phyloP scores from a whole-genome alignment of 2,113 vertebrate genomes.

The Saccopteryx leptura region DNA sequence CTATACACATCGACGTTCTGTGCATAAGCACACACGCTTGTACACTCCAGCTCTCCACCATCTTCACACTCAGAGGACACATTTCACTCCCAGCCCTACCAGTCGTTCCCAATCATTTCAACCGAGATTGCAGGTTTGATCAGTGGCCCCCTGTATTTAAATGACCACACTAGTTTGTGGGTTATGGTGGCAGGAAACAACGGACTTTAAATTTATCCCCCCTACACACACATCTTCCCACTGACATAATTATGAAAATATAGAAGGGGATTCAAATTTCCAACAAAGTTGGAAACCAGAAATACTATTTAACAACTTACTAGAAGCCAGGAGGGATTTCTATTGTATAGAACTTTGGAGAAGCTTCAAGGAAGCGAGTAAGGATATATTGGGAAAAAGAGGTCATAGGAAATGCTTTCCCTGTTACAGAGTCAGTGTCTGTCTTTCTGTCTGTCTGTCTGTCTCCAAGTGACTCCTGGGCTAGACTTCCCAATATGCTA shows the following conservation, averaged over 20 bases:
- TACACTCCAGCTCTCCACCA: neutral
- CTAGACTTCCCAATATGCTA: neutral
- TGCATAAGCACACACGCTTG: rapidly evolving
- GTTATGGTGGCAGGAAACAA: neutral
- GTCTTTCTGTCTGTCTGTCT: neutral
- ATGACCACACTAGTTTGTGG: neutral
- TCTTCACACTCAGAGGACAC: neutral
- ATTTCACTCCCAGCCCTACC: neutral
- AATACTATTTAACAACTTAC: constrained; percentile 48
- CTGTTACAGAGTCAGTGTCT: neutral
- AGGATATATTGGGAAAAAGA: neutral
- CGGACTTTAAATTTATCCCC: neutral
- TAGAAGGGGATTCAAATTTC: neutral
- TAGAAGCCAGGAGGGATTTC: constrained; percentile 18
- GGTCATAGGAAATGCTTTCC: neutral
- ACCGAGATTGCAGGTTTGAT: neutral
- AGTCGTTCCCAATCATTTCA: neutral
- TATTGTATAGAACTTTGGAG: neutral
- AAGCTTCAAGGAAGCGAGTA: neutral
- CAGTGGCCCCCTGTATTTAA: neutral
- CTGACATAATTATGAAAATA: neutral
- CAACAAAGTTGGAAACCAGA: neutral
- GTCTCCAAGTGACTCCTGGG: neutral
- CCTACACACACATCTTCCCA: neutral
- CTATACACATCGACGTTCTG: rapidly evolving